Base-by-base conservation (phyloP, 1,140 invertebrate genomes). In the Solen grandis region DNA sequence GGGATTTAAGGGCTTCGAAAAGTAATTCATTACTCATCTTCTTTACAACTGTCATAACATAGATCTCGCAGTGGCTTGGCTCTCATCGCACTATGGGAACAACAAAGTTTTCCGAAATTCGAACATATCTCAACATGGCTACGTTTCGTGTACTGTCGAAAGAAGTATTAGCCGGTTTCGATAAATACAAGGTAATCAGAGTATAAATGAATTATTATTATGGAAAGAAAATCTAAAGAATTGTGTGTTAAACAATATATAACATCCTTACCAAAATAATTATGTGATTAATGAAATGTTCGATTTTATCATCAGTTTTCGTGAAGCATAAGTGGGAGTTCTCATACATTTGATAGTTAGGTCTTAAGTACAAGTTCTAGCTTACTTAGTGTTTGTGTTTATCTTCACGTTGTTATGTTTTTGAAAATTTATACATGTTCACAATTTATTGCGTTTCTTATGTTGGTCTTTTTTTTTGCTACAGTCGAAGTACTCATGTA, bases 151-250 rank as follows among this genome's bases (percentile, higher is more conserved):
- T 98, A 92, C 93, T 98, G 68, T 94, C 94, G 46, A 93, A 94
- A 73, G 95, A 97, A 84, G 96, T 97, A 89, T 94, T 98, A 54
- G 93, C 95, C 87, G 97, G 97, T 57, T 98, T 98, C 92, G 96
- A 97, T 92, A 96, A 96, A 93, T 98, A 98, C 90, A 97, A 97
- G 95, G 97, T 97, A 94, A 81, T 50, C 46, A 38, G 16, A 10
- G 31, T 35, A 29, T 4, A 38, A 25, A 52, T 31, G 0, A n/a
- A 5, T 60, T 60, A 57, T 38, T 27, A 5, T 41, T 57, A 8
- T 36, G 59, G 22, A 27, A 27, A 27, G 1, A 5, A 10, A 36
- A 62, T 60, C 29, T 19, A 16, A 36, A 38, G 19, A 25, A 33
- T 60, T 22, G 33, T 60, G 25, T n/a, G n/a, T n/a, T n/a, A n/a